Base-by-base conservation (phyloP, 2,888 invertebrate species). In the Drepanosiphum platanoidis region DNA sequence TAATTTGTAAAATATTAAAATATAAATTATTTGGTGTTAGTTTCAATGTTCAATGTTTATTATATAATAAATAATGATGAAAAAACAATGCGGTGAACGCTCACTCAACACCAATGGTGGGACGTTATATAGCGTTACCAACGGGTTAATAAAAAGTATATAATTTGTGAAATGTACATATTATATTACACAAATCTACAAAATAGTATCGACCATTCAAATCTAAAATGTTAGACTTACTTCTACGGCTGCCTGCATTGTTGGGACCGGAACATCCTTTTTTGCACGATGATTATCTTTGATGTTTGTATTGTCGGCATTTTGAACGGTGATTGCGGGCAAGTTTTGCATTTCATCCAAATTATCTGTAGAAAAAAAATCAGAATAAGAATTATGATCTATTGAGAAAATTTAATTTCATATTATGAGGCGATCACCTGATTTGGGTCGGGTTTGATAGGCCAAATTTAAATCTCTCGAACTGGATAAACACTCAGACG, bases 251-350 rank as follows among this genome's bases (percentile, higher is more conserved):
- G 9, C 30, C 61, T 32, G n/a, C 66, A 9, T 36, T 84, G 39
- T 77, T 11, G 68, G 39, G 32, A 39, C 46, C 11, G 52, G n/a
- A 30, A 70, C 77, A 68, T 84, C 68, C n/a, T n/a, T n/a, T 77
- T 70, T 58, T 30, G 30, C 2, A n/a, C 77, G 77, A 58, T 84
- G 68, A 52, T 77, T 77, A 77, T 77, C 39, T 27, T 77, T 77
- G 4, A 84, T 5, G 1, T 68, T 68, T 34, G 75, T 84, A 9
- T 77, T 68, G 52, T 77, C 77, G 8, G 68, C 68, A 22, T 15
- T 70, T 9, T 84, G 68, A 30, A 30, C 27, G 1, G 68, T 84
- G 30, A 84, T 52, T n/a, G 75, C 27, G 5, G 66, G 32, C 22
- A 84, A 36, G 9, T 77, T 68, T 52, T 68, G 58, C 58, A 77